Base-by-base conservation (phyloP, 2,888 invertebrate genomes). In the Schizotus pectinicornis region DNA sequence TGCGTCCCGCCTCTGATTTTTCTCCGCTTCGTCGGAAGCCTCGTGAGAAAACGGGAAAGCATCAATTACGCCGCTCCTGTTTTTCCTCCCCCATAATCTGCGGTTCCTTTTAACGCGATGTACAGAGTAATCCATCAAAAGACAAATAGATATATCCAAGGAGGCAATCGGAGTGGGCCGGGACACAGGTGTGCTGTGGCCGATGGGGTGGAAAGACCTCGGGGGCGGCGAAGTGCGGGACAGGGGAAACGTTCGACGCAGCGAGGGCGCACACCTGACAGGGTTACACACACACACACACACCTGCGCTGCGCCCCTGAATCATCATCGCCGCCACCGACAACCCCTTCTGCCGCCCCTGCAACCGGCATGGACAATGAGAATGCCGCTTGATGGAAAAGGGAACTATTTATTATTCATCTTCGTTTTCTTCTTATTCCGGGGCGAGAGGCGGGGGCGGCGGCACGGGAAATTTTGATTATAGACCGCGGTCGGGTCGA, bases 51-150 rank as follows among this genome's bases (percentile, higher is more conserved):
- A 5, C 22, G 22, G 5, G 22, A 22, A 22, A 5, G 22, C 22
- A 22, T 22, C 22, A 22, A 22, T 22, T 22, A 22, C 22, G 22
- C 22, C 22, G 5, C 22, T 5, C 22, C 22, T 22, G 22, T 22
- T 22, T n/a, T 22, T 5, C 22, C 22, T 22, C 22, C 30, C n/a
- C 14, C 37, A 49, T 49, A 39, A 49, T 49, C 49, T 30, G 39
- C 35, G 49, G 39, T 49, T 42, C 13, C 48, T 31, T 42, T 34
- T 42, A 32, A 12, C 49, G 22, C 36, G 30, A 41, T 42, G 47
- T 37, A 38, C 12, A 35, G 49, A 42, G 56, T 63, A 63, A 65
- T 65, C 65, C 62, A 65, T 65, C 65, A 65, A 65, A 65, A 63
- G 62, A 63, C 65, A 63, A 62, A 65, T 61, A 59, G 57, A 55